Conservation (phyloP, 2,888 invertebrate genomes). For the Caenorhabditis sinica region DNA sequence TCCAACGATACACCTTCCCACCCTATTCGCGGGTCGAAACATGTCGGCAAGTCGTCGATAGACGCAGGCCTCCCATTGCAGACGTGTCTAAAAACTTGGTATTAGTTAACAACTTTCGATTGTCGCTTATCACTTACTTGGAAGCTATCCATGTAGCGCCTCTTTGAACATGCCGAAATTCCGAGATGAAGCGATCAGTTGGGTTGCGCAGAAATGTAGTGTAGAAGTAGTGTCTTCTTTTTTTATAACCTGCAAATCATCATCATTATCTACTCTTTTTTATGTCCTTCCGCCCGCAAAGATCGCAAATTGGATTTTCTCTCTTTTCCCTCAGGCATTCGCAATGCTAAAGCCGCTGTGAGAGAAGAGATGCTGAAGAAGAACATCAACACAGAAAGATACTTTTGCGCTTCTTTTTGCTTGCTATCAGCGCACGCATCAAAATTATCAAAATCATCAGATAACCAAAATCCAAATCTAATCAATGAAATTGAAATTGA, state of each 20-base stretch:
- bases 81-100: conserved; percentile 78
- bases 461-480: conserved; percentile 23
- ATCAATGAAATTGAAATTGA: conserved; percentile 48
- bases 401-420: conserved; percentile 16
- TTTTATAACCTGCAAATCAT: conserved; percentile 83
- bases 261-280: conserved; percentile 27
- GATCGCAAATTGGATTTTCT: conserved; percentile 48
- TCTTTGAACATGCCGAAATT: conserved; percentile 96
- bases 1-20: conserved; percentile 91
- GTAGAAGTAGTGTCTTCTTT: conserved; percentile 90
- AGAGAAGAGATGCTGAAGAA: background rate
- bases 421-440: conserved; percentile 4
- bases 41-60: conserved; percentile 89
- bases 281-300: conserved; percentile 48
- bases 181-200: conserved; percentile 94
- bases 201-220: conserved; percentile 96
- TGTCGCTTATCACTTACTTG: conserved; percentile 56
- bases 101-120: conserved; percentile 32
- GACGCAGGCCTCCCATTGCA: conserved; percentile 87
- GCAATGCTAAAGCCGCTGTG: conserved; percentile 23
- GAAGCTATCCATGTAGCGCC: conserved; percentile 83
- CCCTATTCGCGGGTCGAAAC: conserved; percentile 84
- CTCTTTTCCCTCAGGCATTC: background rate
- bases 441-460: conserved; percentile 13
- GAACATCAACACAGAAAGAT: conserved; percentile 23